Conservation (phyloP, 2,888 invertebrate species). For the Stramonita haemastoma region DNA sequence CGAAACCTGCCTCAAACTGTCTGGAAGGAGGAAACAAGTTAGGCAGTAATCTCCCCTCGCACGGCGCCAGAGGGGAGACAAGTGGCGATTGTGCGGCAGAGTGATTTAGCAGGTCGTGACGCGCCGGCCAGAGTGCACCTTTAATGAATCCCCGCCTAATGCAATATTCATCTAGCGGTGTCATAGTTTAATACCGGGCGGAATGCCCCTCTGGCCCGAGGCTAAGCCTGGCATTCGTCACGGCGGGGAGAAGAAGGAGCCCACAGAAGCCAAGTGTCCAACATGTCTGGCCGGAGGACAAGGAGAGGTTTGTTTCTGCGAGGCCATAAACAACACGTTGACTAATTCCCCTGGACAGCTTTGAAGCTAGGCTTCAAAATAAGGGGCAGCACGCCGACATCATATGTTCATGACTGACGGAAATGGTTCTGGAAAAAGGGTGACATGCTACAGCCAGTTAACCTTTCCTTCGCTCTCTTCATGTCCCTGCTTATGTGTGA, state of each 20-base stretch:
- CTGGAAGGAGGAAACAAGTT: no score
- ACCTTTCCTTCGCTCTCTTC: no score
- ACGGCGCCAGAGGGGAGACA: background rate
- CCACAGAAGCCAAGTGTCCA: background rate
- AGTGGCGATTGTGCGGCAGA: background rate
- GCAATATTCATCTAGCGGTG: constrained; percentile 11
- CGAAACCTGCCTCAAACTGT: no score
- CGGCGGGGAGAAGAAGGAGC: background rate
- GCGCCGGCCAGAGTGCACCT: background rate
- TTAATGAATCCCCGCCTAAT: constrained; percentile 2
- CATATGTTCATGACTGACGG: no score
- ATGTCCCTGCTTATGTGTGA: no score
- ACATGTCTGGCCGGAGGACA: background rate
- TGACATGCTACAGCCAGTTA: no score
- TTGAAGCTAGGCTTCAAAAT: background rate
- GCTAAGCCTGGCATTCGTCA: background rate
- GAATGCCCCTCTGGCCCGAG: background rate
- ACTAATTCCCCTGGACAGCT: background rate
- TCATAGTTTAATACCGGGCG: constrained; percentile 9
- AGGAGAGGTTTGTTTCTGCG: no score
- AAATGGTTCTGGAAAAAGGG: no score
- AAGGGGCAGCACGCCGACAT: background rate
- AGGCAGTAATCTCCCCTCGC: no score
- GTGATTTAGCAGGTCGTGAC: constrained; percentile 11
- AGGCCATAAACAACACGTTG: background rate